phyloP scores from a whole-genome alignment of 2,113 vertebrate genomes.

The Carettochelys insculpta region DNA sequence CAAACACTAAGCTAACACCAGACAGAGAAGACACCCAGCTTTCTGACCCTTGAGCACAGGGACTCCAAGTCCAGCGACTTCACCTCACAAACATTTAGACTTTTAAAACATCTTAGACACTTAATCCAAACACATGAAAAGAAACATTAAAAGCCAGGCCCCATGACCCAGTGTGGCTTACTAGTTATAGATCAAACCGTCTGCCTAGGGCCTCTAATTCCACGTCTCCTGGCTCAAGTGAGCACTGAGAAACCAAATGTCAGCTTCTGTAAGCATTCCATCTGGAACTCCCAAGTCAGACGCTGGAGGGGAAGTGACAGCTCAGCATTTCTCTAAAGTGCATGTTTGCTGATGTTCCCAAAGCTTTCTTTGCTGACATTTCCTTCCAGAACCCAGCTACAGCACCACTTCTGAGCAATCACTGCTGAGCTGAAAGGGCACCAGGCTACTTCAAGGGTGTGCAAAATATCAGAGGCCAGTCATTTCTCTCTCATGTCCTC shows the following conservation, averaged over 20 bases:
- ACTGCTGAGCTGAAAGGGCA: slow-evolving; percentile 47
- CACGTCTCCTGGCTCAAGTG: slow-evolving; percentile 32
- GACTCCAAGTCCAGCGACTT: background rate
- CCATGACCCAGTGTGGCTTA: slow-evolving; percentile 17
- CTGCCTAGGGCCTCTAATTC: slow-evolving; percentile 36
- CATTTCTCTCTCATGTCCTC: slow-evolving; percentile 40
- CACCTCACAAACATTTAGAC: rapidly evolving
- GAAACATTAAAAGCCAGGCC: background rate
- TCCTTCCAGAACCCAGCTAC: slow-evolving; percentile 1
- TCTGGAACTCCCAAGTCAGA: slow-evolving; percentile 44
- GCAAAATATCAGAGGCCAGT: slow-evolving; percentile 18
- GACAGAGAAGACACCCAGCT: background rate
- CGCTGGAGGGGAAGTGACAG: slow-evolving; percentile 17
- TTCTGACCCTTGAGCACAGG: background rate
- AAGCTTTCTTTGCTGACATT: slow-evolving; percentile 16
- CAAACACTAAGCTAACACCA: background rate
- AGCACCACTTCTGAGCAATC: slow-evolving; percentile 36
- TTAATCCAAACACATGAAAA: background rate
- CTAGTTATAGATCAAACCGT: slow-evolving; percentile 26
- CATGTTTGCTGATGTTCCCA: background rate
- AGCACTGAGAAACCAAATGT: slow-evolving; percentile 43
- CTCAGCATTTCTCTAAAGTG: background rate
- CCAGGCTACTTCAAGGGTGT: no score
- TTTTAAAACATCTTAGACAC: background rate
- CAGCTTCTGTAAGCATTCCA: slow-evolving; percentile 54